A percentile compares a stretch with the other conserved stretches of the same genome.
phyloP scores from a whole-genome alignment of 1,140 invertebrate genomes.

The Diorhabda elongata region DNA sequence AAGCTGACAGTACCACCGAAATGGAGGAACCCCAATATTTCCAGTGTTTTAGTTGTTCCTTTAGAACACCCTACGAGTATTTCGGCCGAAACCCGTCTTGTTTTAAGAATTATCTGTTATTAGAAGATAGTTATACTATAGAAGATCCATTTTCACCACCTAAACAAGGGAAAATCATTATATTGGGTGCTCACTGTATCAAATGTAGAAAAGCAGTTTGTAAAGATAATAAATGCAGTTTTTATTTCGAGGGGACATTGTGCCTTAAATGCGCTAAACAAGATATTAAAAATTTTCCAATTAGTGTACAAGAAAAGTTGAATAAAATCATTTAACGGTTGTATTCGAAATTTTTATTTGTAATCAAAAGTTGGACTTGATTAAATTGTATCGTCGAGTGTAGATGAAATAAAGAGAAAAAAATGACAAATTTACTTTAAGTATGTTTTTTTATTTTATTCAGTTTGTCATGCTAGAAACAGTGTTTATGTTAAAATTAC shows the following conservation, averaged over 20 bases:
- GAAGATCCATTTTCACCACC: conserved; percentile 75
- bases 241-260: conserved; percentile 71
- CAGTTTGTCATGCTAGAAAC: conserved; percentile 48
- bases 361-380: too few relatives aligned
- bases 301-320: conserved; percentile 38
- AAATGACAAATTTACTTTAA: too few relatives aligned
- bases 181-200: conserved; percentile 70
- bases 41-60: conserved; percentile 58
- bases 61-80: conserved; percentile 68
- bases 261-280: conserved; percentile 65
- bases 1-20: conserved; percentile 5
- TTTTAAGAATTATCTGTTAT: conserved; percentile 52
- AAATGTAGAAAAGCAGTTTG: conserved; percentile 67
- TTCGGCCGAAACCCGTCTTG: conserved; percentile 69
- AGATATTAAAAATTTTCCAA: conserved; percentile 61
- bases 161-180: conserved; percentile 63
- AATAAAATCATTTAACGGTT: conserved; percentile 33
- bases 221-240: conserved; percentile 68
- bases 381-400: too few relatives aligned
- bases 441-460: conserved; percentile 34
- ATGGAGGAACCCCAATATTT: conserved; percentile 49
- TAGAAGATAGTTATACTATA: conserved; percentile 69
- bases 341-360: not conserved
- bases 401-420: too few relatives aligned
- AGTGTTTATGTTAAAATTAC: conserved; percentile 46